A percentile compares a stretch with the other conserved stretches of the same genome.
These are phyloP conservation scores for Meriones unguiculatus DNA, from an alignment of 2,113 vertebrate genomes.

Conservation along the genomic window DNA sequence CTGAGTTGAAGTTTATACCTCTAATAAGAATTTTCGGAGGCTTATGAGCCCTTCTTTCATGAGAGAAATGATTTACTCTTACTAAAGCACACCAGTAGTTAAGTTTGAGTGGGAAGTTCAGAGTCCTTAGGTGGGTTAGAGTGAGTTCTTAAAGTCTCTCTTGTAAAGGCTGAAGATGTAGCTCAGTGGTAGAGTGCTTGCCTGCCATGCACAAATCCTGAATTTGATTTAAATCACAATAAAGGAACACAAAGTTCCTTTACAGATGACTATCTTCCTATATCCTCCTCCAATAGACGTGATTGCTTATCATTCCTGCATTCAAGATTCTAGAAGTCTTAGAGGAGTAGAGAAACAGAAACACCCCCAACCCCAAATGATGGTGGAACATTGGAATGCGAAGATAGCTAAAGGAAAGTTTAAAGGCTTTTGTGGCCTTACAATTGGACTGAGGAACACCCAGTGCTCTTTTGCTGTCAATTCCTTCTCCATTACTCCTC, in stretches of 20 bases:
- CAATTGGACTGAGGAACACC: neutral
- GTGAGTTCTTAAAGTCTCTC: neutral
- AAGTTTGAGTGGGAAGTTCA: neutral
- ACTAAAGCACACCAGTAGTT: neutral
- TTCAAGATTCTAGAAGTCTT: neutral
- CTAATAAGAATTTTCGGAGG: neutral
- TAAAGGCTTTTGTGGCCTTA: neutral
- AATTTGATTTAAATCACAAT: neutral
- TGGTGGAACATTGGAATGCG: neutral
- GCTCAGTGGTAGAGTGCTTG: neutral
- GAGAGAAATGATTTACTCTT: neutral
- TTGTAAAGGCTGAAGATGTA: neutral
- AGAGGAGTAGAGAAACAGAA: neutral
- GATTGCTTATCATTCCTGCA: neutral
- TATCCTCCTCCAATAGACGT: neutral
- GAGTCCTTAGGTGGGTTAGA: neutral
- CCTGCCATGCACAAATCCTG: neutral
- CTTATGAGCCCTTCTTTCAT: neutral
- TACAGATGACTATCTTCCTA: neutral
- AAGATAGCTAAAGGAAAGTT: neutral
- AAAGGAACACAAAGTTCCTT: neutral
- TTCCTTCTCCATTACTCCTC: neutral
- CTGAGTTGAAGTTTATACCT: neutral
- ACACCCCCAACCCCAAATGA: neutral
- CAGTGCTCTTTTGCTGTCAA: neutral